Percentiles rank a stretch among this genome's conserved stretches.
phyloP scores from a whole-genome alignment of 1,140 invertebrate genomes.

The Hycleus phaleratus region DNA sequence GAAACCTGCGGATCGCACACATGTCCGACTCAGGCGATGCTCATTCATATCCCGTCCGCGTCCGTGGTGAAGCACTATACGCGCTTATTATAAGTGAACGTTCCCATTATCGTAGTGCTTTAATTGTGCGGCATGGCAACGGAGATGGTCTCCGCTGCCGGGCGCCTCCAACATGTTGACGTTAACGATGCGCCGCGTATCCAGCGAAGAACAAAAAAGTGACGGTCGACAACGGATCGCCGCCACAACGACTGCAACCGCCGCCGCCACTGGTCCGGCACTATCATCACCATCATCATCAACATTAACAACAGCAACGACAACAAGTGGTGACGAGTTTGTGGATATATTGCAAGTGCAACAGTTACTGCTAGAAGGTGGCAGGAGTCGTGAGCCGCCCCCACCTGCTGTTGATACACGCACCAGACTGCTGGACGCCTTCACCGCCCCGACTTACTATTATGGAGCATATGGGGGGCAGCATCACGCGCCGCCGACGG shows the following conservation, averaged over 20 bases:
- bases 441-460: conserved; percentile 38
- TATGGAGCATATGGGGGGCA: conserved; percentile 34
- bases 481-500: conserved; percentile 40
- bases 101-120: neutral
- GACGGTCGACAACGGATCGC: conserved; percentile 25
- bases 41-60: conserved; percentile 23
- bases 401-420: conserved; percentile 36
- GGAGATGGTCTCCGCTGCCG: conserved; percentile 20
- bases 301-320: conserved; percentile 10
- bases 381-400: conserved; percentile 35
- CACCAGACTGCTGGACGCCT: conserved; percentile 30
- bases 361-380: conserved; percentile 47
- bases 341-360: conserved; percentile 54
- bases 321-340: conserved; percentile 44
- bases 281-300: neutral
- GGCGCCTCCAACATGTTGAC: conserved; percentile 34
- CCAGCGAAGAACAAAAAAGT: conserved; percentile 24
- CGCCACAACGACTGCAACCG: neutral
- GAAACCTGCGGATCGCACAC: conserved; percentile 20
- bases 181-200: conserved; percentile 32
- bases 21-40: conserved; percentile 16
- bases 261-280: neutral
- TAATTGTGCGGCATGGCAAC: conserved; percentile 23
- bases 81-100: neutral
- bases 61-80: conserved; percentile 8